A percentile compares a stretch with the other conserved stretches of the same genome.
These are phyloP conservation scores for Phoebastria nigripes DNA, from an alignment of 2,797 vertebrate species.

Conservation along the genomic window DNA sequence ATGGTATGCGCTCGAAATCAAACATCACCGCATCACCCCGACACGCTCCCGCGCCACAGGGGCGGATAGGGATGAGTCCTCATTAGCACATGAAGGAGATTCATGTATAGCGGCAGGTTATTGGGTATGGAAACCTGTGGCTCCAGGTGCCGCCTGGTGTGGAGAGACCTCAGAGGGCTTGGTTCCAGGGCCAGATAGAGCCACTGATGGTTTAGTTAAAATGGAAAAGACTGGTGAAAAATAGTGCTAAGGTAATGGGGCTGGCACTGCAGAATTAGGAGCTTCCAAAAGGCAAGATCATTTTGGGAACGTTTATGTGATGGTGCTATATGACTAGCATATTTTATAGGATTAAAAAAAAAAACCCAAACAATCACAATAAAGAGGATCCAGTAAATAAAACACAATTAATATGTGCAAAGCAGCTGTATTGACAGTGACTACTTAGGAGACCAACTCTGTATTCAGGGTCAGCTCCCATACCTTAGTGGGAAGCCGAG, in stretches of 20 bases:
- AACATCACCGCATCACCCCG: fast-evolving
- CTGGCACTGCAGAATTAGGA: neutral
- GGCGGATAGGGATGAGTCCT: neutral
- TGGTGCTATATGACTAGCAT: neutral
- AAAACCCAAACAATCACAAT: neutral
- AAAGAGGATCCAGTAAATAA: neutral
- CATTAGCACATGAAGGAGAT: neutral
- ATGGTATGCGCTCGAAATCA: neutral
- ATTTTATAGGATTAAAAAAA: neutral
- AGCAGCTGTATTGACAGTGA: neutral
- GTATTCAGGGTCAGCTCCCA: neutral
- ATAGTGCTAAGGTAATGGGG: neutral
- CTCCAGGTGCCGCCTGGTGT: neutral
- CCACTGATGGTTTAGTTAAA: neutral
- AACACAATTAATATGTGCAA: neutral
- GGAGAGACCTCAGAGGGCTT: neutral
- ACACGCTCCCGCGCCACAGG: neutral
- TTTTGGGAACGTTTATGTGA: neutral
- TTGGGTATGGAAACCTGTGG: neutral
- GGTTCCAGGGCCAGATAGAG: neutral
- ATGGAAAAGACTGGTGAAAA: neutral
- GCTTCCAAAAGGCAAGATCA: neutral
- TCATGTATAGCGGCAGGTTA: neutral
- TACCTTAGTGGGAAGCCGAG: neutral
- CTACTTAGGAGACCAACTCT: neutral